A percentile compares a stretch with the other conserved stretches of the same genome.
These are phyloP conservation scores for Enteromius treurensis DNA, from an alignment of 2,797 vertebrate genomes.

Conservation along the genomic window DNA sequence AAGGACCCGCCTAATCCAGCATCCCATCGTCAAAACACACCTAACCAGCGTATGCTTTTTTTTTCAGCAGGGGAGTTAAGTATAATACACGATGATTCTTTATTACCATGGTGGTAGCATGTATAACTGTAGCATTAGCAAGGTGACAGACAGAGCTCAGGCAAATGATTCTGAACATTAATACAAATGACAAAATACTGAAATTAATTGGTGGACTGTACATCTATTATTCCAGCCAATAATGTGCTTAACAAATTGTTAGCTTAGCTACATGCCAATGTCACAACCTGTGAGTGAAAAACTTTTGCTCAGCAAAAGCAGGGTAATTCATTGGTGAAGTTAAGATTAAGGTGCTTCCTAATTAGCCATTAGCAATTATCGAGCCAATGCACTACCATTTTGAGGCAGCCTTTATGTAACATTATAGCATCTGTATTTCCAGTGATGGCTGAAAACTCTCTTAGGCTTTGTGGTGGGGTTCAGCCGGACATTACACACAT, in stretches of 20 bases:
- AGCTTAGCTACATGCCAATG: background rate
- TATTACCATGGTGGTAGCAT: background rate
- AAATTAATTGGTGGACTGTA: background rate
- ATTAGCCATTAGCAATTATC: background rate
- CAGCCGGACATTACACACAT: conserved; percentile 65
- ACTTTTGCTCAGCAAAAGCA: background rate
- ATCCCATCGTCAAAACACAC: too few species aligned
- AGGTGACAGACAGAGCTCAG: background rate
- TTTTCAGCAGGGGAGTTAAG: background rate
- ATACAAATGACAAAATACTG: background rate
- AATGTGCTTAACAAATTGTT: background rate
- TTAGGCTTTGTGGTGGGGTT: conserved; percentile 8
- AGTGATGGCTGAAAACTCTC: background rate
- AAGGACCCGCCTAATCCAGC: too few species aligned
- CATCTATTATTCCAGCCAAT: background rate
- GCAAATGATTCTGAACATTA: background rate
- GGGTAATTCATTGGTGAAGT: background rate
- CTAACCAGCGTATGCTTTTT: too few species aligned
- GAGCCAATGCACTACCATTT: background rate
- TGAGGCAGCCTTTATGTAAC: background rate
- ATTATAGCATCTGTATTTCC: background rate
- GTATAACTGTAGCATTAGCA: background rate
- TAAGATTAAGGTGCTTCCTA: background rate
- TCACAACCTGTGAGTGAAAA: background rate
- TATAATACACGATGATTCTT: background rate